phyloP scores from a whole-genome alignment of 2,888 invertebrate genomes.

The Aromia moschata region DNA sequence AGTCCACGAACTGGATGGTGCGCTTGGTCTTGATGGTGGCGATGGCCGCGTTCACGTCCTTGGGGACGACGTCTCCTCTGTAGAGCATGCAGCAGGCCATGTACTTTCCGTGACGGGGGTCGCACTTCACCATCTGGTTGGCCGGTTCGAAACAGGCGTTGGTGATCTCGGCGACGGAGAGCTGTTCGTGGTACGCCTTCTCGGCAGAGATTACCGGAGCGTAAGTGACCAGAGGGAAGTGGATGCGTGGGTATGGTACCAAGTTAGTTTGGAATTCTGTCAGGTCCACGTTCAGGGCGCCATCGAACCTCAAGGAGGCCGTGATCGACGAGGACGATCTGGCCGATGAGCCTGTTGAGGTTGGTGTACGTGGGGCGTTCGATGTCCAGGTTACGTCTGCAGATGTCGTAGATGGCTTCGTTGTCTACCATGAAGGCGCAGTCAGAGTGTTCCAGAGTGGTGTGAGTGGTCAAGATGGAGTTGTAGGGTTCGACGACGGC shows the following conservation, averaged over 20 bases:
- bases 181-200: conserved; percentile 93
- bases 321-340: conserved; percentile 94
- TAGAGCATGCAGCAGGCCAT: conserved; percentile 97
- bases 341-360: conserved; percentile 93
- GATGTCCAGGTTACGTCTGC: conserved; percentile 93
- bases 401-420: conserved; percentile 91
- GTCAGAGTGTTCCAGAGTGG: conserved; percentile 93
- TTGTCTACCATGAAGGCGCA: conserved; percentile 97
- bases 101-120: conserved; percentile 92
- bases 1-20: conserved; percentile 92
- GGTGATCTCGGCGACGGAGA: conserved; percentile 92
- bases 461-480: conserved; percentile 95
- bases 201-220: conserved; percentile 94
- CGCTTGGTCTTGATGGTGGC: conserved; percentile 95
- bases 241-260: conserved; percentile 96
- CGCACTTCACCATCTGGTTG: conserved; percentile 96
- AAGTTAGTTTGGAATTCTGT: conserved; percentile 96
- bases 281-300: conserved; percentile 91
- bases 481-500: conserved; percentile 98
- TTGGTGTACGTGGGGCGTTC: conserved; percentile 97
- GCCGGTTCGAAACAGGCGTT: conserved; percentile 96
- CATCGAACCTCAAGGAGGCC: conserved; percentile 92
- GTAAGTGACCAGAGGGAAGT: conserved; percentile 93
- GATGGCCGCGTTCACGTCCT: conserved; percentile 95
- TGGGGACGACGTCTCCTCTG: conserved; percentile 77